phyloP scores from a whole-genome alignment of 2,113 vertebrate species.

The Suricata suricatta region DNA sequence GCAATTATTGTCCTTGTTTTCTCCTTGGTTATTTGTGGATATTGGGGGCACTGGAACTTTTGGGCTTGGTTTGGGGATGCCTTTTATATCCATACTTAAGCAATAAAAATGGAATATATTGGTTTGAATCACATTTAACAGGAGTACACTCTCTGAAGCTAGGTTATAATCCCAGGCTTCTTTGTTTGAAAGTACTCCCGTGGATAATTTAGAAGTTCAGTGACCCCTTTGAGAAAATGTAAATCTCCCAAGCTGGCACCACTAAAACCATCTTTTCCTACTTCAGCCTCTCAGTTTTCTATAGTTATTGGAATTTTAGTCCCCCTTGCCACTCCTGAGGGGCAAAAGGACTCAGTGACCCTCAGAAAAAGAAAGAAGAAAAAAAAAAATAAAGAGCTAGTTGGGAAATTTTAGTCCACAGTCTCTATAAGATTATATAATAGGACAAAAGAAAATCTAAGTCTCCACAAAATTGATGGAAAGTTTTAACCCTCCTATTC shows the following conservation, averaged over 20 bases:
- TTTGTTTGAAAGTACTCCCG: not conserved
- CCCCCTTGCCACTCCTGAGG: not conserved
- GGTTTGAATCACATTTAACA: not conserved
- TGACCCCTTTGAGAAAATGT: not conserved
- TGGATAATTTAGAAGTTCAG: not conserved
- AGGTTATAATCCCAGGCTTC: not conserved
- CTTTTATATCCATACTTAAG: not conserved
- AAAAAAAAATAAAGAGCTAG: not conserved
- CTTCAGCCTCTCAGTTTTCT: not conserved
- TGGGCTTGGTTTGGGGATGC: not conserved
- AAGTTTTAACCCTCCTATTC: not conserved
- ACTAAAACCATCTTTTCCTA: not conserved
- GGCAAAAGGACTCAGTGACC: not conserved
- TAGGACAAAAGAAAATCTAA: not conserved
- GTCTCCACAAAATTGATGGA: not conserved
- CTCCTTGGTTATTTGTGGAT: not conserved
- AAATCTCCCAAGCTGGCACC: not conserved
- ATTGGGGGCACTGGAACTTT: not conserved
- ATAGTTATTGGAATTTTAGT: not conserved
- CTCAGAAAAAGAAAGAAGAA: not conserved
- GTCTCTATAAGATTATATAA: not conserved
- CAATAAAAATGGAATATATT: not conserved
- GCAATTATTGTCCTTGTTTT: not conserved
- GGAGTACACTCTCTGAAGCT: not conserved
- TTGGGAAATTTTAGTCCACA: not conserved